Evolutionary conservation across 1,140 invertebrate genomes (phyloP).

Genomic region (Achroia grisella): DNA sequence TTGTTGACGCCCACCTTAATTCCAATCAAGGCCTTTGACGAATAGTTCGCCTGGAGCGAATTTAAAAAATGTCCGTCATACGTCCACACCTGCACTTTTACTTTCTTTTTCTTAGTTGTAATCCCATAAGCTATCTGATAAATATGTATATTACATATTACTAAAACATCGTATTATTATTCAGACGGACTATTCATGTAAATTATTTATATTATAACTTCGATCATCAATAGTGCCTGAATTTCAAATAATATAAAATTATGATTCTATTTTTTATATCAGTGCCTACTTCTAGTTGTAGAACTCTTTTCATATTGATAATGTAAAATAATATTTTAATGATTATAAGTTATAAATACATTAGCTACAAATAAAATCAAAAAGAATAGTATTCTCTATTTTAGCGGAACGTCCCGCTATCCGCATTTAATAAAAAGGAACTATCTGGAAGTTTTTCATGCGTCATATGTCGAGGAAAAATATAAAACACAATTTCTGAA

Average conservation of each 20-base stretch:
- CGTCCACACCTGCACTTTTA: conserved; percentile 20
- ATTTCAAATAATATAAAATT: no score
- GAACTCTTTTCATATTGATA: no score
- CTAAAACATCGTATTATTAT: no score
- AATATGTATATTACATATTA: no score
- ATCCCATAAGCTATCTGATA: no score
- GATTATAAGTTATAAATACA: no score
- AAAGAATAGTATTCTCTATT: conserved; percentile 18
- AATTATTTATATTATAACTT: no score
- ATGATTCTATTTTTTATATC: no score
- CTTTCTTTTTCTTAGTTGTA: conserved; percentile 11
- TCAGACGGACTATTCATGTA: no score
- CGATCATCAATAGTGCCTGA: no score
- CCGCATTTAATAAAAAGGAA: conserved; percentile 23
- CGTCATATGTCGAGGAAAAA: conserved; percentile 42
- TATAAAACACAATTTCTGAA: conserved; percentile 52
- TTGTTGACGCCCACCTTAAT: conserved; percentile 18
- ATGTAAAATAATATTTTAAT: no score
- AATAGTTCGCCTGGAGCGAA: conserved; percentile 3
- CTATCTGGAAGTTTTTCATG: conserved; percentile 39
- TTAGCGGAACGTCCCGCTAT: conserved; percentile 16
- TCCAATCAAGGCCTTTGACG: conserved; percentile 7
- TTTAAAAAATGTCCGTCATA: conserved; percentile 4
- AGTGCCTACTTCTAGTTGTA: no score
- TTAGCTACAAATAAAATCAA: conserved; percentile 15